phyloP scores from a whole-genome alignment of 2,113 vertebrate species.

The Bufo bufo region DNA sequence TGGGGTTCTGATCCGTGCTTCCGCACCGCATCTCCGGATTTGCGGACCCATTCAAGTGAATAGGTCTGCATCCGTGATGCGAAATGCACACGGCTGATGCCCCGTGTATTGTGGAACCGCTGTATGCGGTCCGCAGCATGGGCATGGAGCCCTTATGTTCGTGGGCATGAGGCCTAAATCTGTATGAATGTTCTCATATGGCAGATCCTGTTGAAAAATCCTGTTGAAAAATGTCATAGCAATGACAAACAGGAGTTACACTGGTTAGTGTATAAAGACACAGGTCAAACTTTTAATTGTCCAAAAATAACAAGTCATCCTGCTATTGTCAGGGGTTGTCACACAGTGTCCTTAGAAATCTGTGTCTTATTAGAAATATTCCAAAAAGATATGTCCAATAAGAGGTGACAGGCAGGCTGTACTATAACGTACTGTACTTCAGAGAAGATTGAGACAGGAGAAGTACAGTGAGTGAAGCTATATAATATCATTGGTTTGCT shows the following conservation, averaged over 20 bases:
- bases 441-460: neutral
- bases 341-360: neutral
- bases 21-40: no score
- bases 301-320: neutral
- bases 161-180: neutral
- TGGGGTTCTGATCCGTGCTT: no score
- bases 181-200: neutral
- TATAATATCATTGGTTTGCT: neutral
- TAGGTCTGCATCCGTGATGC: no score
- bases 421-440: neutral
- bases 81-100: no score
- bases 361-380: neutral
- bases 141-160: no score
- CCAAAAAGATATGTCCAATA: neutral
- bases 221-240: neutral
- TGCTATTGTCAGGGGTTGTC: neutral
- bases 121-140: no score
- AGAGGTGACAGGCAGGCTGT: neutral
- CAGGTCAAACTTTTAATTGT: neutral
- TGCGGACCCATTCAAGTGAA: no score
- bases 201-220: neutral
- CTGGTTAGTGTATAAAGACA: no score
- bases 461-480: neutral
- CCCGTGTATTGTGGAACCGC: no score
- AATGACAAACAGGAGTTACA: neutral